Evolutionary conservation across 2,113 vertebrate species (phyloP).

Genomic region (Larimichthys polyactis): DNA sequence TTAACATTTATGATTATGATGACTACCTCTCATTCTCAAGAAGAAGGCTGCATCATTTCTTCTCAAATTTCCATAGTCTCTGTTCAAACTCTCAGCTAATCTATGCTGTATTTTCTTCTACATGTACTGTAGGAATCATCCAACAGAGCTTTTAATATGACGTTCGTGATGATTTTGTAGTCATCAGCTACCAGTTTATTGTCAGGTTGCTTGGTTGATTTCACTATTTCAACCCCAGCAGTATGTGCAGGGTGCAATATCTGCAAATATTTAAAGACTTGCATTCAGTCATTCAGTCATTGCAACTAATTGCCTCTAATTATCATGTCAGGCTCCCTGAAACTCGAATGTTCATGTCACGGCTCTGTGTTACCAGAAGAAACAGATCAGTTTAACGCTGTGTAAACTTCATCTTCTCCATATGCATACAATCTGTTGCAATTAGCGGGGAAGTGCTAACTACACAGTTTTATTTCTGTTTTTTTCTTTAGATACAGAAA

Average conservation of each 20-base stretch:
- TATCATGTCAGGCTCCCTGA: background rate
- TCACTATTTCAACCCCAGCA: too few species aligned
- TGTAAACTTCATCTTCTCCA: background rate
- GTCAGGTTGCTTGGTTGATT: background rate
- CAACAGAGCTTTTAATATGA: background rate
- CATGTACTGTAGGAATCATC: background rate
- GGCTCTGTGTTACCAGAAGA: background rate
- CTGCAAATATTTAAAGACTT: background rate
- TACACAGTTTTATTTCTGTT: background rate
- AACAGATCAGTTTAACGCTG: background rate
- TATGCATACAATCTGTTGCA: background rate
- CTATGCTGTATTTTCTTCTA: background rate
- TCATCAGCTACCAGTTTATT: background rate
- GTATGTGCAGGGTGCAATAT: too few species aligned
- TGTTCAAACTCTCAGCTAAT: background rate
- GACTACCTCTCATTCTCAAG: background rate
- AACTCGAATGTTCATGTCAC: background rate
- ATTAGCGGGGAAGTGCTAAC: background rate
- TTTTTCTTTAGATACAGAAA: background rate
- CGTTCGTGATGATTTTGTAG: background rate
- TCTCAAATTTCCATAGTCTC: background rate
- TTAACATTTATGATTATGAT: background rate
- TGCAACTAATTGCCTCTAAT: conserved; percentile 7
- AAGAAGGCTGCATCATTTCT: background rate
- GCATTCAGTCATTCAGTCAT: background rate